Percentiles rank a stretch among this genome's conserved stretches.
Evolutionary conservation across 2,113 vertebrate genomes (phyloP).

Genomic region (Phylloscopus trochilus): DNA sequence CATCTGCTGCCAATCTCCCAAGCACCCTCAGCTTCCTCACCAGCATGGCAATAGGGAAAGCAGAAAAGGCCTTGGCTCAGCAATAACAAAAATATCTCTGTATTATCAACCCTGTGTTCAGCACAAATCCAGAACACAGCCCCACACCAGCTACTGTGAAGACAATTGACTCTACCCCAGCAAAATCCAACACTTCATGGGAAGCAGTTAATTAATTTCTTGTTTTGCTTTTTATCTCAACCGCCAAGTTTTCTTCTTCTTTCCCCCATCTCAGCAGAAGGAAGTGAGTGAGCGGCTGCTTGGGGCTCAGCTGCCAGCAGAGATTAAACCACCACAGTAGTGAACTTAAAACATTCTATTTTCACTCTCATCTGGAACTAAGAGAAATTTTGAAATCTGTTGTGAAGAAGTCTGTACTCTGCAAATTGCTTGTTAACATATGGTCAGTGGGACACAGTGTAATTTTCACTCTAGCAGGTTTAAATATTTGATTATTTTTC

Average conservation of each 20-base stretch:
- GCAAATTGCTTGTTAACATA: not conserved
- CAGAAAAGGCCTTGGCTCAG: not conserved
- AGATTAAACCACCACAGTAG: not conserved
- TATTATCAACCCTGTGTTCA: not conserved
- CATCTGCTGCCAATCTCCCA: not conserved
- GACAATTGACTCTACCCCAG: not conserved
- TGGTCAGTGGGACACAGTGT: accelerated
- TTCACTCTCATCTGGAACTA: not conserved
- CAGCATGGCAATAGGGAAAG: not conserved
- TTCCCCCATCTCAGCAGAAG: not conserved
- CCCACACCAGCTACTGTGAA: not conserved
- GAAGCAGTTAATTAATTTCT: not conserved
- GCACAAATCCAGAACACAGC: not conserved
- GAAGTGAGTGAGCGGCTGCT: not conserved
- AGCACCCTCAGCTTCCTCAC: accelerated
- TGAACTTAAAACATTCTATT: not conserved
- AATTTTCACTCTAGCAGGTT: not conserved
- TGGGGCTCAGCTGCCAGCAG: not conserved
- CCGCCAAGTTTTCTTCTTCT: not conserved
- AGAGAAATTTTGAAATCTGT: not conserved
- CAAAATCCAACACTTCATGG: not conserved
- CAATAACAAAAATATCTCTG: not conserved
- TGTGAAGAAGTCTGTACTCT: not conserved
- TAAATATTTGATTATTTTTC: not conserved
- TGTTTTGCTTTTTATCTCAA: not conserved